Base-by-base conservation (phyloP, 2,113 vertebrate genomes). In the Strix aluco region DNA sequence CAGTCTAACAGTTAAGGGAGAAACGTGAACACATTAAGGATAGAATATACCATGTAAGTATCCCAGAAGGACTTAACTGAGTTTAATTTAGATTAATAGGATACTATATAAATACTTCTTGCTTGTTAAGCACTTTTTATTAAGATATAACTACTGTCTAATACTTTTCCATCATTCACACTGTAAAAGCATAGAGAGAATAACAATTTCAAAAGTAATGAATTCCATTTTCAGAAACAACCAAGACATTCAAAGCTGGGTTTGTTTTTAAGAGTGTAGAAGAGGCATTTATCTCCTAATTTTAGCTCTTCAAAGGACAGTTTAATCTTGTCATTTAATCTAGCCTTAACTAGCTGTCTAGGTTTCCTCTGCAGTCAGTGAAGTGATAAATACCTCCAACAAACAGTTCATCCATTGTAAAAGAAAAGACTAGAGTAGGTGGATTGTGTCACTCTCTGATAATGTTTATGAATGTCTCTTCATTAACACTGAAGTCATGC, bases 11-110 rank as follows among this genome's bases (percentile, higher is more conserved):
- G 73, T 80, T 94, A 93, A 80, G 69, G 75, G 72, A 92, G 38
- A 94, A 92, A 93, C 7, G 34, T 95, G 97, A 94, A 91, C 49
- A 52, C 75, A 88, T 97, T 91, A 96, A 95, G 55, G 46, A 77
- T 84, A 90, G 94, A 95, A 86, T 90, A 94, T 82, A 93, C 38
- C 58, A 79, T n/a, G 59, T 46, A 79, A 93, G 78, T 82, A 73
- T 91, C 93, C 54, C 71, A 88, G 86, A 94, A 92, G 87, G 69
- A 97, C 70, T 94, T 86, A 78, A 77, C 40, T 58, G 29, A 94
- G 95, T 97, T 96, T 97, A 96, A 97, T 96, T 97, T 98, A 95
- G 88, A 96, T 94, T 77, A 96, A 92, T 90, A 95, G 72, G 93
- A 84, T 92, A 86, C 89, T 88, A 84, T 96, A 97, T 97, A 96